Percentiles rank a stretch among this genome's conserved stretches.
These are phyloP conservation scores for Stenolophus ochropezus DNA, from an alignment of 2,888 invertebrate genomes.

Conservation along the genomic window DNA sequence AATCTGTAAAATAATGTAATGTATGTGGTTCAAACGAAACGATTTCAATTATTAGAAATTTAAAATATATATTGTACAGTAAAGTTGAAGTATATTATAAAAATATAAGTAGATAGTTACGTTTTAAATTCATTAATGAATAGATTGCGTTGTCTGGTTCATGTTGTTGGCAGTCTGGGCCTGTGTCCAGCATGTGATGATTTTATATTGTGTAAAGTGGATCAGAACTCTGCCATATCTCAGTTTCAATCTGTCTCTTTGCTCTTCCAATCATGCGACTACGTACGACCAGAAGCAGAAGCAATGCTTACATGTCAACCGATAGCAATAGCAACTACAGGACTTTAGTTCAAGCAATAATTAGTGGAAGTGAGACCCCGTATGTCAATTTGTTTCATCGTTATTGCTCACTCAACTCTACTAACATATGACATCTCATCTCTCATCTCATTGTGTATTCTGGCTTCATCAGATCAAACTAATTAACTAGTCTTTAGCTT, in stretches of 20 bases:
- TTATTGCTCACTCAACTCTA: background rate
- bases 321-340: background rate
- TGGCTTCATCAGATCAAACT: slow-evolving; percentile 63
- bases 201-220: slow-evolving; percentile 48
- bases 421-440: slow-evolving; percentile 46
- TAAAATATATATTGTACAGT: slow-evolving; percentile 60
- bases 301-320: background rate
- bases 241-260: background rate
- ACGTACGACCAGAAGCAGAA: background rate
- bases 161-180: slow-evolving; percentile 11
- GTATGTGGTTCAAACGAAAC: slow-evolving; percentile 52
- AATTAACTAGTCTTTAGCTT: slow-evolving; percentile 70
- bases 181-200: slow-evolving; percentile 41
- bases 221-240: slow-evolving; percentile 50
- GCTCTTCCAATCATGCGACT: slow-evolving; percentile 15
- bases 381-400: slow-evolving; percentile 3
- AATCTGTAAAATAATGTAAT: slow-evolving; percentile 54
- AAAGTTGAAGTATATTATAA: slow-evolving; percentile 60
- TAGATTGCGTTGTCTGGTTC: slow-evolving; percentile 9
- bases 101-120: slow-evolving; percentile 60
- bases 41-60: slow-evolving; percentile 60
- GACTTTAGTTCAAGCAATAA: slow-evolving; percentile 58
- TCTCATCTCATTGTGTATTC: slow-evolving; percentile 63
- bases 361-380: slow-evolving; percentile 23
- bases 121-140: slow-evolving; percentile 54